These are phyloP conservation scores for Lasiurus borealis DNA, from an alignment of 2,113 vertebrate genomes.

Conservation along the genomic window DNA sequence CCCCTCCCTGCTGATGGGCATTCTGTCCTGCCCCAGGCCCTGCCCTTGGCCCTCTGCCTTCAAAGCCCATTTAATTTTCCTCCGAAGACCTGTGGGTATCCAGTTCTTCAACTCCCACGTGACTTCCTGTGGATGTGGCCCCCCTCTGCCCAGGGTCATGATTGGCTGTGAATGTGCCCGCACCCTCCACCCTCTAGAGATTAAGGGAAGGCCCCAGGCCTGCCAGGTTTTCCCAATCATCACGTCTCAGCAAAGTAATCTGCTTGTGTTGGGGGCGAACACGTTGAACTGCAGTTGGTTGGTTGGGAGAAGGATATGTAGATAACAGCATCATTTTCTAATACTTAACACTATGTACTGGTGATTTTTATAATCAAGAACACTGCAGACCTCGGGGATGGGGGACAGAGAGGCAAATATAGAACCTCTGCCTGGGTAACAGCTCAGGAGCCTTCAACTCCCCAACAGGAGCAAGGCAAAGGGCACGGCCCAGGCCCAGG, in stretches of 20 bases:
- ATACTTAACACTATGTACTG: background rate
- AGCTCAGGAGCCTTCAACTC: slow-evolving; percentile 44
- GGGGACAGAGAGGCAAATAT: background rate
- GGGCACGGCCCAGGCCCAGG: background rate
- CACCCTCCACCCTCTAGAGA: background rate
- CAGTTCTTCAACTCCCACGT: background rate
- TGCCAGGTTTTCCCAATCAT: background rate
- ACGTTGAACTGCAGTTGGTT: background rate
- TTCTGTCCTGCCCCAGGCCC: background rate
- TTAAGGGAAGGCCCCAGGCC: background rate
- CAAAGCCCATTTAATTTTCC: background rate
- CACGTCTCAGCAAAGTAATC: background rate
- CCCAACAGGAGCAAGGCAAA: background rate
- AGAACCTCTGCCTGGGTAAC: slow-evolving; percentile 25
- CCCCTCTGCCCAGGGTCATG: too few species aligned
- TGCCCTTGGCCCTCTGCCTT: background rate
- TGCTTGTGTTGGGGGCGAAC: background rate
- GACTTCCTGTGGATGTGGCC: background rate
- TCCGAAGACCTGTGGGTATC: too few species aligned
- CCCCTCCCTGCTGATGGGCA: too few species aligned
- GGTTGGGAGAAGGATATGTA: background rate
- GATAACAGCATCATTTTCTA: background rate
- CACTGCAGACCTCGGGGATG: background rate
- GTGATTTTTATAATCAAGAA: slow-evolving; percentile 56
- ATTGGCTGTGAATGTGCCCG: background rate